These are phyloP conservation scores for Andrena bicolor DNA, from an alignment of 2,888 invertebrate genomes.

Conservation along the genomic window DNA sequence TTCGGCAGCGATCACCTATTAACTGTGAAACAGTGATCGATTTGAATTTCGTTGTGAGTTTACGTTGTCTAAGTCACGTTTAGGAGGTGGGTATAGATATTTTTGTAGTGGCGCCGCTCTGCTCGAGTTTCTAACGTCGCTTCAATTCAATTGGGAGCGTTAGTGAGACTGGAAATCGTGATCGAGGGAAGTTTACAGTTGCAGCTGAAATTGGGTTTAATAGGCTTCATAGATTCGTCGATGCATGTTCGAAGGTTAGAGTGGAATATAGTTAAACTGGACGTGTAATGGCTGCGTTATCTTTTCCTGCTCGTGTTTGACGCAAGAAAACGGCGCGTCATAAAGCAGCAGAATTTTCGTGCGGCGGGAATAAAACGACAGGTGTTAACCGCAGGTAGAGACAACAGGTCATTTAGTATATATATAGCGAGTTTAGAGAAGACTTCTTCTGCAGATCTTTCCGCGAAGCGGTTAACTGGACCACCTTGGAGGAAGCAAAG, in stretches of 20 bases:
- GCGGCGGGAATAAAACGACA: neutral
- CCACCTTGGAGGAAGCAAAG: no score
- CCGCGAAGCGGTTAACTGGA: no score
- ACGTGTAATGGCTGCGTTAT: neutral
- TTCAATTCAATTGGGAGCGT: neutral
- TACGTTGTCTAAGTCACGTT: neutral
- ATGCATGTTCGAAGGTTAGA: no score
- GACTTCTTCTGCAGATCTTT: no score
- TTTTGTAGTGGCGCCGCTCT: no score
- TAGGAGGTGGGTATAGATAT: neutral
- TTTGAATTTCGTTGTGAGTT: neutral
- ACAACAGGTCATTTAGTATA: no score
- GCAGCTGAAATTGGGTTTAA: no score
- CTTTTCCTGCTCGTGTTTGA: neutral
- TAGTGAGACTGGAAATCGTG: no score
- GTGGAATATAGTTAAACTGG: neutral
- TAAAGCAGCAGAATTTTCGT: neutral
- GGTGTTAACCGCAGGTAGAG: neutral
- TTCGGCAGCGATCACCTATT: neutral
- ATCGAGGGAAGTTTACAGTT: no score
- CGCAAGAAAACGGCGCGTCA: neutral
- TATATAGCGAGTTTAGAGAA: neutral
- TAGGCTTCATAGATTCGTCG: no score
- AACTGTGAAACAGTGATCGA: neutral
- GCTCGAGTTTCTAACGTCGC: neutral